Conservation (phyloP, 2,113 vertebrate species). For the Lethenteron camtschaticum region DNA sequence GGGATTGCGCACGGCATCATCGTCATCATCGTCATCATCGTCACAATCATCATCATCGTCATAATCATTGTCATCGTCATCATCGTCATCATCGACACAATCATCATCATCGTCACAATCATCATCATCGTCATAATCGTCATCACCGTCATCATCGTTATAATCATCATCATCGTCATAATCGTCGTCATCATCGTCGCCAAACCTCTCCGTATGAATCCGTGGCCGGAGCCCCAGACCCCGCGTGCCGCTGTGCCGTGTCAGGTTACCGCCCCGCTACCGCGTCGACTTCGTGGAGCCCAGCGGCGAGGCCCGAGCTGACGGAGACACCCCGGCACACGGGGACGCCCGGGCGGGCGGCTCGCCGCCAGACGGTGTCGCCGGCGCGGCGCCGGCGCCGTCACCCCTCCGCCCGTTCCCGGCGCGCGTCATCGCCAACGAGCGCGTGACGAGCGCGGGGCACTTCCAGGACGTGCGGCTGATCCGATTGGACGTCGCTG, state of each 20-base stretch:
- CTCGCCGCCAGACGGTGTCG: background rate
- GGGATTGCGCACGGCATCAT: too few species aligned
- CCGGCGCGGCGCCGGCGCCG: slow-evolving; percentile 12
- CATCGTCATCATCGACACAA: too few species aligned
- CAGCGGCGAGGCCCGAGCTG: slow-evolving; percentile 15
- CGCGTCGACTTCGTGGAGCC: background rate
- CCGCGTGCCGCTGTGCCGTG: background rate
- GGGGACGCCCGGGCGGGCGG: background rate
- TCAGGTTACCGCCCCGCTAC: background rate
- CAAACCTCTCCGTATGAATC: too few species aligned
- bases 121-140: too few species aligned
- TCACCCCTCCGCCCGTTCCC: slow-evolving; percentile 27
- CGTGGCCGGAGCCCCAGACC: too few species aligned
- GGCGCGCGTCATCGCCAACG: slow-evolving; percentile 37
- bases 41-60: too few species aligned
- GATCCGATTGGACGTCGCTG: slow-evolving; percentile 48
- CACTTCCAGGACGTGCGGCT: slow-evolving; percentile 85
- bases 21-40: too few species aligned
- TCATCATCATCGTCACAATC: too few species aligned
- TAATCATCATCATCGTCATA: too few species aligned
- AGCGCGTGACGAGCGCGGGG: slow-evolving; percentile 29
- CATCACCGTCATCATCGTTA: too few species aligned
- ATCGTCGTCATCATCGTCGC: too few species aligned
- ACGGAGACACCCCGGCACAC: background rate
- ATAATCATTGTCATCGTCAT: too few species aligned